Evolutionary conservation across 2,797 vertebrate species (phyloP).

Genomic region (Muscicapa striata): DNA sequence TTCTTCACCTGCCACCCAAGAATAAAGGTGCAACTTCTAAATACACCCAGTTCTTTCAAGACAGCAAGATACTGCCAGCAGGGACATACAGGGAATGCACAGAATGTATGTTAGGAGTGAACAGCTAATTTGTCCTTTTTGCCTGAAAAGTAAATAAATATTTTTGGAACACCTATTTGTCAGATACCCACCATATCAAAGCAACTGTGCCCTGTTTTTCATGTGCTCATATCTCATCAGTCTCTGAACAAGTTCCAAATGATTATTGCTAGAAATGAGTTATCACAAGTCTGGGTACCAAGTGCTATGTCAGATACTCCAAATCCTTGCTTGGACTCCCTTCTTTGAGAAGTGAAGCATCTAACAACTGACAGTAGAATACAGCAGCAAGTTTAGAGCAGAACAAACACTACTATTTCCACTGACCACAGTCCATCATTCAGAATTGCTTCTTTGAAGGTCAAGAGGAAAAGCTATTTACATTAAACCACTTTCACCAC

Average conservation of each 20-base stretch:
- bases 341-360: neutral
- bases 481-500: neutral
- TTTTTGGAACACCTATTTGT: neutral
- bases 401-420: neutral
- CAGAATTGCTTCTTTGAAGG: neutral
- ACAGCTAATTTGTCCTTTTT: neutral
- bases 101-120: neutral
- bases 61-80: neutral
- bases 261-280: neutral
- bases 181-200: neutral
- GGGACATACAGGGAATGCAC: neutral
- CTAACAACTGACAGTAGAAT: neutral
- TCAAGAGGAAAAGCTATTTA: neutral
- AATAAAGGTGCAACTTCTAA: neutral
- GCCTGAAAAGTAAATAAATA: neutral
- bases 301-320: neutral
- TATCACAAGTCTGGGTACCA: neutral
- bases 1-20: neutral
- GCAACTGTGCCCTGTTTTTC: neutral
- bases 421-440: neutral
- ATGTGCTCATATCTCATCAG: fast-evolving
- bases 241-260: neutral
- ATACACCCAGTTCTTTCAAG: neutral
- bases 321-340: neutral
- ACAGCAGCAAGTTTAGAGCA: neutral